Conservation (phyloP, 2,113 vertebrate species). For the Oncorhynchus nerka region DNA sequence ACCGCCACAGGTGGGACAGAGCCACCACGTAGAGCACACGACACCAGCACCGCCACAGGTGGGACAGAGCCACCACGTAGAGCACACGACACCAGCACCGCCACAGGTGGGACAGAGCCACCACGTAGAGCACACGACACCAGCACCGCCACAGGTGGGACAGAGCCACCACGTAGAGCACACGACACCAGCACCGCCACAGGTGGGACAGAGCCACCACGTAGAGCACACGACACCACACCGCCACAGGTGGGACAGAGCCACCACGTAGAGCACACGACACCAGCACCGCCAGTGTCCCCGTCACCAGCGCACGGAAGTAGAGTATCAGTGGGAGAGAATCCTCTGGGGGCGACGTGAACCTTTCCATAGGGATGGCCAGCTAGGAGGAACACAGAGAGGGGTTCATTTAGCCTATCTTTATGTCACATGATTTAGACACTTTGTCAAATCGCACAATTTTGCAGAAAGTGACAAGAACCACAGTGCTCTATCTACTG, state of each 20-base stretch:
- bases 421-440: too few species aligned
- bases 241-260: conserved; percentile 82
- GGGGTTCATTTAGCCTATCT: background rate
- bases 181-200: conserved; percentile 81
- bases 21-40: conserved; percentile 88
- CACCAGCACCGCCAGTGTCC: conserved; percentile 79
- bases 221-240: conserved; percentile 90
- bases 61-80: conserved; percentile 86
- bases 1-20: conserved; percentile 81
- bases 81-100: conserved; percentile 85
- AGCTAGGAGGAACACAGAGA: conserved; percentile 70
- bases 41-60: conserved; percentile 82
- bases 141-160: conserved; percentile 82
- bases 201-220: conserved; percentile 86
- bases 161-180: conserved; percentile 87
- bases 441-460: background rate
- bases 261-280: conserved; percentile 87
- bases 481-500: background rate
- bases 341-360: conserved; percentile 86
- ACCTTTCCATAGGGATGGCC: conserved; percentile 81
- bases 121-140: conserved; percentile 89
- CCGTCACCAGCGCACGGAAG: conserved; percentile 85
- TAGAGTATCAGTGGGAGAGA: conserved; percentile 89
- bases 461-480: background rate
- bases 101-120: conserved; percentile 85